A percentile compares a stretch with the other conserved stretches of the same genome.
Conservation (phyloP, 2,113 vertebrate genomes). For the Saccopteryx leptura region DNA sequence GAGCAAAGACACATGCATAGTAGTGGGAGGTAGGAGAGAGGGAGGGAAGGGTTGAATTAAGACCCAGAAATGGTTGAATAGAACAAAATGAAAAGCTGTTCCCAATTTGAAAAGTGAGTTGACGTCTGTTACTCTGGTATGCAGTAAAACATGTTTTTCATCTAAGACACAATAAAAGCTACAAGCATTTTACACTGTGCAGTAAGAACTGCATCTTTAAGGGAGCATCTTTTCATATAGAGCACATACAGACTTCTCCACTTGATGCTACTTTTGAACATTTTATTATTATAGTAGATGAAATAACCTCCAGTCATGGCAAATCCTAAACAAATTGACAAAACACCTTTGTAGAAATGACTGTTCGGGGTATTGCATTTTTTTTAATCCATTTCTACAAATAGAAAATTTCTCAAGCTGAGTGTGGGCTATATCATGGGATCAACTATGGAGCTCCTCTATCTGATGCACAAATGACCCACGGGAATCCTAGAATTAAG, state of each 20-base stretch:
- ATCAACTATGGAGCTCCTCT: not conserved
- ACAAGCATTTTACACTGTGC: conserved; percentile 83
- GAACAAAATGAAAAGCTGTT: conserved; percentile 84
- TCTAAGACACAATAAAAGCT: conserved; percentile 85
- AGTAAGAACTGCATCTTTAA: conserved; percentile 75
- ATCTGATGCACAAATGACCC: not conserved
- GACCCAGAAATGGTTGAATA: conserved; percentile 75
- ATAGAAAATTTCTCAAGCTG: not conserved
- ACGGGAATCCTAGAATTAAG: not conserved
- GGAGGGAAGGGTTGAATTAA: conserved; percentile 73
- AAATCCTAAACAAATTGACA: not conserved
- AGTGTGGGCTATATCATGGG: not conserved
- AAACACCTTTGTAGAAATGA: conserved; percentile 47
- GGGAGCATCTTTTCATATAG: conserved; percentile 70
- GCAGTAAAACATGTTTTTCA: conserved; percentile 84
- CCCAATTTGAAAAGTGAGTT: conserved; percentile 83
- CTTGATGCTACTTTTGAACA: conserved; percentile 55
- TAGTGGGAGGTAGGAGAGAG: conserved; percentile 31
- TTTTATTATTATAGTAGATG: conserved; percentile 54
- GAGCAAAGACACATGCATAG: conserved; percentile 1
- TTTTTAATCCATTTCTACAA: conserved; percentile 19
- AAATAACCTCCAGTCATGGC: not conserved
- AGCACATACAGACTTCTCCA: conserved; percentile 27
- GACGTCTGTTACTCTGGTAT: conserved; percentile 85
- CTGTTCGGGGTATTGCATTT: not conserved